Percentiles rank a stretch among this genome's conserved stretches.
phyloP scores from a whole-genome alignment of 2,113 vertebrate genomes.

The Pelodiscus sinensis region DNA sequence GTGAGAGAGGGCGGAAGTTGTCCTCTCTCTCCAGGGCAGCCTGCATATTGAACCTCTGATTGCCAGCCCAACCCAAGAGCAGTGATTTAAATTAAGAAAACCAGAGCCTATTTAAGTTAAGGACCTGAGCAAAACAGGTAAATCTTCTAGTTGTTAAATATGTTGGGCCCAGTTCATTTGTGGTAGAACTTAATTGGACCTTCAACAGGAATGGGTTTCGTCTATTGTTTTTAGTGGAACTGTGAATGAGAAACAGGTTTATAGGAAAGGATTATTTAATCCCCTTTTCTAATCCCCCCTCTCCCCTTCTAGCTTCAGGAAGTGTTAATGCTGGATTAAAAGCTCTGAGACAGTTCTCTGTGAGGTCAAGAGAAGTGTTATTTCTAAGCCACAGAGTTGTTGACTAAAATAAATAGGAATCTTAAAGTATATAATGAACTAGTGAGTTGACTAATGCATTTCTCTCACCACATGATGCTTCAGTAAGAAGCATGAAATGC shows the following conservation, averaged over 20 bases:
- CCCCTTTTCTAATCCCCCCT: accelerated
- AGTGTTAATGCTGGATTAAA: background rate
- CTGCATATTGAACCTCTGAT: too few relatives aligned
- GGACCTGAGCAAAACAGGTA: too few relatives aligned
- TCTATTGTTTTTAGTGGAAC: background rate
- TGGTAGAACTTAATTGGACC: background rate
- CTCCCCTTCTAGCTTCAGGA: background rate
- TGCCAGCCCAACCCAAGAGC: too few relatives aligned
- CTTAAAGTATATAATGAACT: constrained; percentile 19
- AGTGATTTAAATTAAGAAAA: too few relatives aligned
- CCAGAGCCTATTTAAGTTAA: too few relatives aligned
- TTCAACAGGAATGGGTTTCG: background rate
- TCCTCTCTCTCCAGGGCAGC: too few relatives aligned
- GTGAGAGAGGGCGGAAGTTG: too few relatives aligned
- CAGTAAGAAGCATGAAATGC: constrained; percentile 34
- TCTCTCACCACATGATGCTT: constrained; percentile 22
- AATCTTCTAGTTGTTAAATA: background rate
- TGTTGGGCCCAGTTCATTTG: background rate
- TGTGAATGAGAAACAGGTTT: background rate
- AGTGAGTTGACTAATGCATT: constrained; percentile 3
- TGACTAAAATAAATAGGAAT: constrained; percentile 53
- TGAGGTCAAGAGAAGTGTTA: constrained; percentile 27
- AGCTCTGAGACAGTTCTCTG: background rate
- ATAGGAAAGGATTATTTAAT: background rate
- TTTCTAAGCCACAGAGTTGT: constrained; percentile 39